Evolutionary conservation across 92 coral and sea anemone species (phyloP).

Genomic region (Epizoanthus illoricatus): DNA sequence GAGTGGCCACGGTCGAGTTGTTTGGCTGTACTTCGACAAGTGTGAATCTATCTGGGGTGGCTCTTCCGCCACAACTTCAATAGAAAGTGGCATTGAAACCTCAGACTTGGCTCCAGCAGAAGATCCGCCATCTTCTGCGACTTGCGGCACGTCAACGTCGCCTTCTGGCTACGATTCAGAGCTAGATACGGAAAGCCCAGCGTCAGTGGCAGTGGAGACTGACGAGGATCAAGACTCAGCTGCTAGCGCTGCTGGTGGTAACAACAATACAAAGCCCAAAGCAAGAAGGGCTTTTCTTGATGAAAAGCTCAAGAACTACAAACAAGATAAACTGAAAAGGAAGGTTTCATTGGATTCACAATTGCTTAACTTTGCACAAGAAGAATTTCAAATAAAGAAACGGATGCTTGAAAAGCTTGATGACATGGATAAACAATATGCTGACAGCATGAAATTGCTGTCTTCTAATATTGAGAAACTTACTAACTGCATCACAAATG

Average conservation of each 20-base stretch:
- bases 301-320: slow-evolving; percentile 35
- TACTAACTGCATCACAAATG: slow-evolving; percentile 51
- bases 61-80: slow-evolving; percentile 52
- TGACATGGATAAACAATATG: slow-evolving; percentile 39
- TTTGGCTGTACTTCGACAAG: slow-evolving; percentile 29
- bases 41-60: slow-evolving; percentile 56
- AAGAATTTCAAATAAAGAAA: slow-evolving; percentile 48
- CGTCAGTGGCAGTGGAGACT: slow-evolving; percentile 1
- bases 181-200: neutral
- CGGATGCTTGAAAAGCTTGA: slow-evolving; percentile 46
- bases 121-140: slow-evolving; percentile 26
- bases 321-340: slow-evolving; percentile 53
- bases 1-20: slow-evolving; percentile 51
- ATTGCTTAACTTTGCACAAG: slow-evolving; percentile 42
- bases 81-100: slow-evolving; percentile 43
- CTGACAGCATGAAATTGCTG: slow-evolving; percentile 32
- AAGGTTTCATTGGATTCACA: slow-evolving; percentile 51
- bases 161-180: slow-evolving; percentile 36
- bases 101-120: slow-evolving; percentile 20
- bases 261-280: neutral
- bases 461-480: slow-evolving; percentile 47
- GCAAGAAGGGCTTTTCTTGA: slow-evolving; percentile 49
- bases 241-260: slow-evolving; percentile 7
- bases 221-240: neutral
- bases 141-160: neutral